Conservation (phyloP, 2,888 invertebrate genomes). For the Trisateles emortualis region DNA sequence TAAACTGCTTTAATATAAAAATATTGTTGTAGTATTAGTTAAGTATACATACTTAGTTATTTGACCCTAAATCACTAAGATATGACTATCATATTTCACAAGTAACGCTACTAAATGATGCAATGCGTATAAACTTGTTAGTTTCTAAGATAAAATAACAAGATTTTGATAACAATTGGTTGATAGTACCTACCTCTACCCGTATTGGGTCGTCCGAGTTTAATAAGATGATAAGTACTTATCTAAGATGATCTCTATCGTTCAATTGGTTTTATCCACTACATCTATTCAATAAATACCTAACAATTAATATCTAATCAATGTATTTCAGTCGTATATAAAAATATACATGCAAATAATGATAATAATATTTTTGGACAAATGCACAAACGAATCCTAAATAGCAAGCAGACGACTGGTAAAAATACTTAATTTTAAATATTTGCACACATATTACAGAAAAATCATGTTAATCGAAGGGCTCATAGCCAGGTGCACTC, state of each 20-base stretch:
- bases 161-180: conserved; percentile 44
- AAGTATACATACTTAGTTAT: neutral
- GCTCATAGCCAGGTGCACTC: too few relatives aligned
- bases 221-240: neutral
- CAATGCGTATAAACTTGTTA: conserved; percentile 36
- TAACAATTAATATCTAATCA: neutral
- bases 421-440: too few relatives aligned
- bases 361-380: too few relatives aligned
- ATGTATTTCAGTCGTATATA: too few relatives aligned
- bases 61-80: conserved; percentile 17
- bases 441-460: too few relatives aligned
- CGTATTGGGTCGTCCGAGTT: conserved; percentile 35
- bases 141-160: conserved; percentile 37
- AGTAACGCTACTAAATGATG: conserved; percentile 31
- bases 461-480: too few relatives aligned
- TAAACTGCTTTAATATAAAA: neutral
- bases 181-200: conserved; percentile 43
- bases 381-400: too few relatives aligned
- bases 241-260: neutral
- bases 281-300: neutral
- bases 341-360: too few relatives aligned
- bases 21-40: neutral
- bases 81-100: conserved; percentile 25
- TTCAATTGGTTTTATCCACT: neutral
- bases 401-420: too few relatives aligned